These are phyloP conservation scores for Neoseiulus cucumeris DNA, from an alignment of 1,140 invertebrate genomes.

Conservation along the genomic window DNA sequence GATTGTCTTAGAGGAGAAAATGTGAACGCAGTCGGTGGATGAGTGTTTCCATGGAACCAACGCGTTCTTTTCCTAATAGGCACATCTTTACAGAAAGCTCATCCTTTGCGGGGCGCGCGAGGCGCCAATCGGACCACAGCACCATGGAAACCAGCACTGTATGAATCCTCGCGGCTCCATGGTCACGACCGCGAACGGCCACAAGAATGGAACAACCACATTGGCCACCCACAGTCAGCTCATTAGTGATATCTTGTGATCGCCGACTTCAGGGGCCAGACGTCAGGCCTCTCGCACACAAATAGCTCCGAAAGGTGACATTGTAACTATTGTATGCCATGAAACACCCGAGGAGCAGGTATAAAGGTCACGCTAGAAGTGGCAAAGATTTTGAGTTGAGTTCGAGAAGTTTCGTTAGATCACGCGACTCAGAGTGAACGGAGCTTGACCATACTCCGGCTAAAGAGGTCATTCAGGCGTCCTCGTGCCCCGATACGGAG, in stretches of 20 bases:
- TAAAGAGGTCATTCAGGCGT: no score
- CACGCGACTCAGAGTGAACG: no score
- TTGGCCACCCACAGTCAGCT: not conserved
- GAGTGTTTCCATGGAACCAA: no score
- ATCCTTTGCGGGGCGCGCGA: conserved; percentile 10
- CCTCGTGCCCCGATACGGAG: no score
- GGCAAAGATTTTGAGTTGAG: no score
- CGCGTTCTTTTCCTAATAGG: conserved; percentile 6
- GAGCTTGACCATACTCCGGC: no score
- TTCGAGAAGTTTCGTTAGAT: no score
- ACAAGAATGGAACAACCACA: not conserved
- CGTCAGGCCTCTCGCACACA: not conserved
- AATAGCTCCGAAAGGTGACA: not conserved
- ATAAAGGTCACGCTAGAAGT: no score
- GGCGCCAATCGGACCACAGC: conserved; percentile 5
- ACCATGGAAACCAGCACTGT: conserved; percentile 6
- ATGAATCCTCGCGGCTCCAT: not conserved
- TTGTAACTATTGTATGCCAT: not conserved
- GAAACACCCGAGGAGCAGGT: not conserved
- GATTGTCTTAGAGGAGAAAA: no score
- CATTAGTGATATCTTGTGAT: conserved; percentile 7
- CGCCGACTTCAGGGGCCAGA: not conserved
- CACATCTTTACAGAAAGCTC: conserved; percentile 10
- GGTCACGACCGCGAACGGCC: not conserved
- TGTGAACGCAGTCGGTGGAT: no score